Percentiles rank a stretch among this genome's conserved stretches.
phyloP scores from a whole-genome alignment of 64 coral and sea anemone species.

The Pocillopora damicornis region DNA sequence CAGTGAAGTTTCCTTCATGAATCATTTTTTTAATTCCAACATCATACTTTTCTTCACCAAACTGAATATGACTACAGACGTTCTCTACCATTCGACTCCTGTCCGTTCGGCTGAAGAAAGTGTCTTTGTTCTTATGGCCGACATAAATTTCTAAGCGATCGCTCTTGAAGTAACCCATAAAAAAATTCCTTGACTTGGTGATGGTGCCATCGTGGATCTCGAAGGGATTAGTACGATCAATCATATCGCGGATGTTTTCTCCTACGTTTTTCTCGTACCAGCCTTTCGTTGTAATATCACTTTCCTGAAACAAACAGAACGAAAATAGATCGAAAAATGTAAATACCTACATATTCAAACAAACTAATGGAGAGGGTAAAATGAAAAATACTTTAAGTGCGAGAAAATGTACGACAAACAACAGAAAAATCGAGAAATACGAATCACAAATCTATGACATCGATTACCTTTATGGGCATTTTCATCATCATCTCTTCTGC shows the following conservation, averaged over 20 bases:
- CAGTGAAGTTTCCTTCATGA: slow-evolving; percentile 60
- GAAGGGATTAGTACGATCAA: slow-evolving; percentile 59
- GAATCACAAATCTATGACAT: too few species aligned
- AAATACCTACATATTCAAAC: not conserved
- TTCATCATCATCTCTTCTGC: slow-evolving; percentile 97
- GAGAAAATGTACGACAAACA: too few species aligned
- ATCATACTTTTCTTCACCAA: slow-evolving; percentile 77
- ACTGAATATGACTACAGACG: slow-evolving; percentile 66
- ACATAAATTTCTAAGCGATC: slow-evolving; percentile 67
- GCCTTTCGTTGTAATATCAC: slow-evolving; percentile 70
- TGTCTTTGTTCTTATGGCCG: slow-evolving; percentile 52
- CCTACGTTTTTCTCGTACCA: slow-evolving; percentile 74
- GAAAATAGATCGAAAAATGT: not conserved
- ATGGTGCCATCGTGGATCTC: slow-evolving; percentile 64
- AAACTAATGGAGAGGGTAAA: too few species aligned
- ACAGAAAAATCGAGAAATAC: too few species aligned
- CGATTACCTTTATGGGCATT: slow-evolving; percentile 73
- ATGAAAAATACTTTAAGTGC: too few species aligned
- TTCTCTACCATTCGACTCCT: slow-evolving; percentile 87
- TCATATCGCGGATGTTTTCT: slow-evolving; percentile 43
- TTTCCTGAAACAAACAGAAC: slow-evolving; percentile 16
- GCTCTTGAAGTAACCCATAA: slow-evolving; percentile 70
- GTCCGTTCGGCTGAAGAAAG: slow-evolving; percentile 80
- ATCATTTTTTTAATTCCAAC: slow-evolving; percentile 76
- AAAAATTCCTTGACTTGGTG: slow-evolving; percentile 42